These are phyloP conservation scores for Pedionomus torquatus DNA, from an alignment of 2,113 vertebrate genomes.

Conservation along the genomic window DNA sequence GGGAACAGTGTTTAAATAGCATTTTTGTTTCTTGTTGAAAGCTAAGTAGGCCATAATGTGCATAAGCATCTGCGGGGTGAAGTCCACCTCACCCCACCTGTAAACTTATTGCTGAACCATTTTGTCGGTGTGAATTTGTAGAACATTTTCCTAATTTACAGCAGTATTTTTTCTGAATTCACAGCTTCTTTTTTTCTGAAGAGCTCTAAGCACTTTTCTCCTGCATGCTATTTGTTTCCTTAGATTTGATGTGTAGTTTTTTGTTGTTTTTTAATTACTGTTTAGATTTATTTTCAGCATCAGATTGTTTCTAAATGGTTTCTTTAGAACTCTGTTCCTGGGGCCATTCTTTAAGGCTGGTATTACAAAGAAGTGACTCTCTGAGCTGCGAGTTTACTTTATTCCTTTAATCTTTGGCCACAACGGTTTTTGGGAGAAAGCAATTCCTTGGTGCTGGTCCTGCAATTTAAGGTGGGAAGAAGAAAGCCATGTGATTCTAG, in stretches of 20 bases:
- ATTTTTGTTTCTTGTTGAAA: neutral
- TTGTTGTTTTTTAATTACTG: neutral
- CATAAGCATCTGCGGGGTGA: neutral
- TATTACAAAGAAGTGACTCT: neutral
- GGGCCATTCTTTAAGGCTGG: neutral
- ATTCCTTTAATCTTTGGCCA: neutral
- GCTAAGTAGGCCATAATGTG: neutral
- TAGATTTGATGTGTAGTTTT: neutral
- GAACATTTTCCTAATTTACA: neutral
- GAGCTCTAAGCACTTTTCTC: neutral
- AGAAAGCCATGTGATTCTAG: neutral
- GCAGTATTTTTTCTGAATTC: too few species aligned
- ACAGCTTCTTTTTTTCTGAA: neutral
- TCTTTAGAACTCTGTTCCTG: neutral
- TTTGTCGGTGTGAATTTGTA: neutral
- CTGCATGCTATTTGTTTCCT: neutral
- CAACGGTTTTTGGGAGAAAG: neutral
- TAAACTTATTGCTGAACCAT: neutral
- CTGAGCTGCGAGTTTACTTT: neutral
- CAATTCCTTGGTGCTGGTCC: rapidly evolving
- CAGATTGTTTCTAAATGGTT: neutral
- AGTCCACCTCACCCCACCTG: neutral
- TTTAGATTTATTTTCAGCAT: neutral
- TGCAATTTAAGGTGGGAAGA: neutral
- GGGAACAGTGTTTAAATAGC: neutral